Base-by-base conservation (phyloP, 1,140 invertebrate genomes). In the Chironomus striatipennis region DNA sequence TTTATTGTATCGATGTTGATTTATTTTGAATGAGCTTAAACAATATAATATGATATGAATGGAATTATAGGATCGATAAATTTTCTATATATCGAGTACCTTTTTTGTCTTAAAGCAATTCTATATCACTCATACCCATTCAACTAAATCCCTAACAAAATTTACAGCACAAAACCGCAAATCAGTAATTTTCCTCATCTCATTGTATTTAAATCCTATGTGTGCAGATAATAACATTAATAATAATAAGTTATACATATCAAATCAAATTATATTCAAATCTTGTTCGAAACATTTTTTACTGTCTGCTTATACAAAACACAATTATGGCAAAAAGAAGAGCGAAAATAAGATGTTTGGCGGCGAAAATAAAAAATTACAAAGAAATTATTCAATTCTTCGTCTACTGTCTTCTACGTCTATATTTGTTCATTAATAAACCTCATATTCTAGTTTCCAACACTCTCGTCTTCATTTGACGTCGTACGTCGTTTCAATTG, bases 351-450 rank as follows among this genome's bases (percentile, higher is more conserved):
- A 57, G 47, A 57, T 57, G 12, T n/a, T n/a, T 12, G n/a, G n/a
- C 47, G 47, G n/a, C 12, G 12, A 15, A 15, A 10, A 15, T 9
- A 57, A 57, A 10, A 57, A 57, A 15, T 57, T 12, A 57, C 12
- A 57, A 57, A 34, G 24, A 34, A 57, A 57, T 57, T 57, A 57
- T 57, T 57, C 47, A 57, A 57, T 57, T 57, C 47, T 57, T 57
- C 12, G 12, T 12, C 47, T 15, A 57, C 47, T 57, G 47, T n/a
- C n/a, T 15, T 57, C 47, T 57, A 15, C 15, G 8, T 15, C 47
- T 57, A n/a, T 57, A 57, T 57, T 57, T 57, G 47, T 57, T 57
- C 47, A 57, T 57, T 57, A 57, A 57, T 57, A 57, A 57, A 15
- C 47, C n/a, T 57, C 12, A 57, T 57, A 57, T 57, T 57, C 47